Percentiles rank a stretch among this genome's conserved stretches.
Evolutionary conservation across 2,113 vertebrate species (phyloP).

Genomic region (Antechinus stuartii): DNA sequence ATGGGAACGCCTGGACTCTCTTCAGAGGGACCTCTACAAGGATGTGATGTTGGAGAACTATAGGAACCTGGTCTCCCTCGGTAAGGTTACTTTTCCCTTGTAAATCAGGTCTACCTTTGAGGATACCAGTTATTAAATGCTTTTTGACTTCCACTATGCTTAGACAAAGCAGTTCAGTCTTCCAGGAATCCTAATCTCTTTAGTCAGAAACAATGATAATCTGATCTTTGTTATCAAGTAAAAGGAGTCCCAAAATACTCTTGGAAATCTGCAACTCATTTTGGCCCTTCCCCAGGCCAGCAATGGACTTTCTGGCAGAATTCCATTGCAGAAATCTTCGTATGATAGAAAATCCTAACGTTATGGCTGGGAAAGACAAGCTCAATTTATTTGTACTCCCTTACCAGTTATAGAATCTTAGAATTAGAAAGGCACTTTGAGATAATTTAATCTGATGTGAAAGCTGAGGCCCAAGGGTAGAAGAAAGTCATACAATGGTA

Average conservation of each 20-base stretch:
- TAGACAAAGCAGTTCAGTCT: background rate
- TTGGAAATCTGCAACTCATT: background rate
- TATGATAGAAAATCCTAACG: background rate
- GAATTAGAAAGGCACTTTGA: background rate
- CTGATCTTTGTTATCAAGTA: background rate
- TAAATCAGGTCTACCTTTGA: background rate
- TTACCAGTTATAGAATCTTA: background rate
- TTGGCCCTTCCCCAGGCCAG: background rate
- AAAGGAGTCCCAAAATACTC: background rate
- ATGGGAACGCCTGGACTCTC: background rate
- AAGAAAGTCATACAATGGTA: background rate
- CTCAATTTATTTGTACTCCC: background rate
- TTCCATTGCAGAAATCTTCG: background rate
- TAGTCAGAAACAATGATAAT: background rate
- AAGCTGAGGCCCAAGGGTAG: background rate
- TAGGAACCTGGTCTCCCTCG: background rate
- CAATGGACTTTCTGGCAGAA: background rate
- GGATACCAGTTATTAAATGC: background rate
- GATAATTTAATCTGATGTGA: background rate
- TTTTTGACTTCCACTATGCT: background rate
- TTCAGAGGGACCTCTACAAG: background rate
- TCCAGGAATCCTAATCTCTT: background rate
- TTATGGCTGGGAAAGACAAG: background rate
- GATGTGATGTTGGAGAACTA: constrained; percentile 3
- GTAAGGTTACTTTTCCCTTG: background rate